Evolutionary conservation across 2,113 vertebrate genomes (phyloP).

Genomic region (Nycticebus coucang): DNA sequence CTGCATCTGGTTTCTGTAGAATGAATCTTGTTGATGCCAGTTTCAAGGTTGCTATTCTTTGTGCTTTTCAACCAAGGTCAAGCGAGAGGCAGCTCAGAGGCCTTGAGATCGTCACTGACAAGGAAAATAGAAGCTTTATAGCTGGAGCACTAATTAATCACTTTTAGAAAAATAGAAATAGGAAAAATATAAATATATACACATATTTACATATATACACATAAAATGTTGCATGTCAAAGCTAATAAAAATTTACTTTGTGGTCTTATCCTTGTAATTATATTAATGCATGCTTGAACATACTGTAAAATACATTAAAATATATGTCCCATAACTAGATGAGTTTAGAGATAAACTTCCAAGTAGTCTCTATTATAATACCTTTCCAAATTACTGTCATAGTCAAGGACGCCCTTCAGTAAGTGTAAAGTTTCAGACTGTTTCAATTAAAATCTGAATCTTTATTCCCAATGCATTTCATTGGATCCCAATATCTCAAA

Average conservation of each 20-base stretch:
- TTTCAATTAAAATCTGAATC: constrained; percentile 74
- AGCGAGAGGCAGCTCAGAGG: constrained; percentile 86
- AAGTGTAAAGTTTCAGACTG: constrained; percentile 66
- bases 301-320: constrained; percentile 45
- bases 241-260: constrained; percentile 58
- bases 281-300: not conserved
- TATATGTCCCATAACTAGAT: constrained; percentile 43
- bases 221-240: constrained; percentile 48
- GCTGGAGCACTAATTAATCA: constrained; percentile 89
- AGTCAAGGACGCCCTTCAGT: constrained; percentile 69
- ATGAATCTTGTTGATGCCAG: constrained; percentile 88
- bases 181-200: constrained; percentile 70
- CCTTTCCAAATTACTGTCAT: constrained; percentile 15
- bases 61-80: constrained; percentile 92
- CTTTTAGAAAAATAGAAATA: constrained; percentile 83
- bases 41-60: constrained; percentile 89
- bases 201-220: constrained; percentile 30
- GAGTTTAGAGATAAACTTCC: constrained; percentile 58
- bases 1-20: constrained; percentile 86
- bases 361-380: constrained; percentile 66
- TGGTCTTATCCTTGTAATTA: constrained; percentile 47
- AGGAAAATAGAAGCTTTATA: constrained; percentile 91
- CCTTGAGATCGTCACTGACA: constrained; percentile 94
- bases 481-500: constrained; percentile 1
- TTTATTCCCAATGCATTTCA: constrained; percentile 66